phyloP scores from a whole-genome alignment of 92 coral and sea anemone genomes.

The Epizoanthus scotinus region DNA sequence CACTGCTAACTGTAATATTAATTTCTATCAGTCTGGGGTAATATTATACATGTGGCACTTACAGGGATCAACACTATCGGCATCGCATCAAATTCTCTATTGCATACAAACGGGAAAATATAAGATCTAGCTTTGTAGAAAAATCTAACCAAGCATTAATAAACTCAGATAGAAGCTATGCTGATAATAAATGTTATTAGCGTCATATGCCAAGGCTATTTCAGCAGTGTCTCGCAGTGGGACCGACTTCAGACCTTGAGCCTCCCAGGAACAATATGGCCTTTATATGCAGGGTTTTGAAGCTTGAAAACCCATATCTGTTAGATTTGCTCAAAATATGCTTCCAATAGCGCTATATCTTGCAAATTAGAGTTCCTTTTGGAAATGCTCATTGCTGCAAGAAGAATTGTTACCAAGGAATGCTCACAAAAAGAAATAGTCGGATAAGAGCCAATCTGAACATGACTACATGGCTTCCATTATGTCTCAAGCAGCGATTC shows the following conservation, averaged over 20 bases:
- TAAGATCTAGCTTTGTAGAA: neutral
- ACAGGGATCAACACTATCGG: slow-evolving; percentile 9
- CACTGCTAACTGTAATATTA: neutral
- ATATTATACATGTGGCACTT: neutral
- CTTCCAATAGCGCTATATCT: neutral
- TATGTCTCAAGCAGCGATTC: neutral
- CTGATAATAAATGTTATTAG: neutral
- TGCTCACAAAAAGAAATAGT: neutral
- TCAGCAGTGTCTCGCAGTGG: neutral
- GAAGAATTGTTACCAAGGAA: neutral
- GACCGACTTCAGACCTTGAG: neutral
- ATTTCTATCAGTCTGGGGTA: neutral
- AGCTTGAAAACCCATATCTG: slow-evolving; percentile 3
- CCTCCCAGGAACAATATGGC: slow-evolving; percentile 23
- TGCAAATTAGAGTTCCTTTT: neutral
- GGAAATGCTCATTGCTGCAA: neutral
- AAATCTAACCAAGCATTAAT: neutral
- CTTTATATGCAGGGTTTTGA: slow-evolving; percentile 24
- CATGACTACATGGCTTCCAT: neutral
- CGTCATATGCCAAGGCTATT: neutral
- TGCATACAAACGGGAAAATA: neutral
- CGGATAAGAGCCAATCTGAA: slow-evolving; percentile 8
- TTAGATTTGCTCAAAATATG: neutral
- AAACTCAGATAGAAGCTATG: neutral
- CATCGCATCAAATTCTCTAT: slow-evolving; percentile 19